Percentiles rank a stretch among this genome's conserved stretches.
phyloP scores from a whole-genome alignment of 92 coral and sea anemone genomes.

The Phenganax stokvisi region DNA sequence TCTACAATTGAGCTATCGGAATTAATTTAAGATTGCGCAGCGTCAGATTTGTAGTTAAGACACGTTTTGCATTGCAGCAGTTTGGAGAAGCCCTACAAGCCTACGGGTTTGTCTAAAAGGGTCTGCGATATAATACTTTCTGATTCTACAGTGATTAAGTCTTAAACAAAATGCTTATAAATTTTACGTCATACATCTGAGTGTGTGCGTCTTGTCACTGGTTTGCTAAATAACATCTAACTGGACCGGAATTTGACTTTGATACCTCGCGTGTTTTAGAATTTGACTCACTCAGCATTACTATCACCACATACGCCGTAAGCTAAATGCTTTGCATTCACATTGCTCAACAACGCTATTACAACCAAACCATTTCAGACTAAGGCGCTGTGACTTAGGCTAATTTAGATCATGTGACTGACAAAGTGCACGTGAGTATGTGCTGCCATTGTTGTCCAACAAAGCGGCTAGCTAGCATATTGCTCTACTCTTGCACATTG shows the following conservation, averaged over 20 bases:
- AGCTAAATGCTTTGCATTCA: conserved; percentile 24
- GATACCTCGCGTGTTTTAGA: background rate
- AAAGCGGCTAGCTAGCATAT: no score
- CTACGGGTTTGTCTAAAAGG: no score
- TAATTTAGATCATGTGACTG: conserved; percentile 18
- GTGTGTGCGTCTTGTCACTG: no score
- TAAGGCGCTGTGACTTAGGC: background rate
- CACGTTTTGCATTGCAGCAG: background rate
- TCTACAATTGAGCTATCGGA: background rate
- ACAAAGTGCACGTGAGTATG: background rate
- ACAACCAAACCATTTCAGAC: background rate
- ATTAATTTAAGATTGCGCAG: no score
- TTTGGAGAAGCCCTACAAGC: background rate
- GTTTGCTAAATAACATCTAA: background rate
- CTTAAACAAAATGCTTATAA: no score
- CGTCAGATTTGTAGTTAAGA: background rate
- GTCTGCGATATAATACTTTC: no score
- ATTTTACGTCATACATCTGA: no score
- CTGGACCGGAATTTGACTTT: background rate
- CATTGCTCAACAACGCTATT: background rate
- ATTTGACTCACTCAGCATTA: background rate
- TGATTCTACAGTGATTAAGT: no score
- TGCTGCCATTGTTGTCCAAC: no score
- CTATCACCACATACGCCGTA: background rate
- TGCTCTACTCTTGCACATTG: no score